phyloP scores from a whole-genome alignment of 2,797 vertebrate species.

The Tadarida brasiliensis region DNA sequence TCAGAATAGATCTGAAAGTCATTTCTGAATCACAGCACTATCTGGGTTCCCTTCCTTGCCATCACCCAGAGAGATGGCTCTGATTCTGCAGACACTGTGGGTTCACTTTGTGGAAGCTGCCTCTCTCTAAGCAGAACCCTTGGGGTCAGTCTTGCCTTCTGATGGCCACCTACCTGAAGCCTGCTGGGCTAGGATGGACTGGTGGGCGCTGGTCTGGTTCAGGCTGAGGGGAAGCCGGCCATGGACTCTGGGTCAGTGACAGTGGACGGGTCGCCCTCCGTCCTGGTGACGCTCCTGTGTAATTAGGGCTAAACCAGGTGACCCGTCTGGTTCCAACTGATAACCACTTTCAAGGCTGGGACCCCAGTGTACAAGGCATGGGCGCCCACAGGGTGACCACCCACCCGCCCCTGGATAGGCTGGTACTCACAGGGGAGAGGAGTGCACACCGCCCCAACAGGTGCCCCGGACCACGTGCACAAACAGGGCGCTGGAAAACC shows the following conservation, averaged over 20 bases:
- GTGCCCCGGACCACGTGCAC: background rate
- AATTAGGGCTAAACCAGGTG: background rate
- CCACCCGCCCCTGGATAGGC: background rate
- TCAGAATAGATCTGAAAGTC: background rate
- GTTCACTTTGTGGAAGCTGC: background rate
- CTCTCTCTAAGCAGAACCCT: background rate
- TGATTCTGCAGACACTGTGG: background rate
- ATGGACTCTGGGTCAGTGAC: background rate
- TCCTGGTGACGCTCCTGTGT: background rate
- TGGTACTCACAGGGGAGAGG: background rate
- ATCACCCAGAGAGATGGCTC: background rate
- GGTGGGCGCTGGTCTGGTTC: background rate
- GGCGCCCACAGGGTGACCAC: background rate
- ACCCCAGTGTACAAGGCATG: background rate
- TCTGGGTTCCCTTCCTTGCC: background rate
- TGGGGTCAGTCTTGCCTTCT: too few species aligned
- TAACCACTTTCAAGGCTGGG: background rate
- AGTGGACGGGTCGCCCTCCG: accelerated
- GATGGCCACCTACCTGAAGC: background rate
- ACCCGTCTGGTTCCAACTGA: background rate
- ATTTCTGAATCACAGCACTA: background rate
- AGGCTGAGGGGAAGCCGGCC: background rate
- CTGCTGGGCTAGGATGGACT: background rate
- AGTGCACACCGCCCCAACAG: background rate
- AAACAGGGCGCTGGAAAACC: background rate